phyloP scores from a whole-genome alignment of 2,797 vertebrate genomes.

The Sphenodon punctatus region DNA sequence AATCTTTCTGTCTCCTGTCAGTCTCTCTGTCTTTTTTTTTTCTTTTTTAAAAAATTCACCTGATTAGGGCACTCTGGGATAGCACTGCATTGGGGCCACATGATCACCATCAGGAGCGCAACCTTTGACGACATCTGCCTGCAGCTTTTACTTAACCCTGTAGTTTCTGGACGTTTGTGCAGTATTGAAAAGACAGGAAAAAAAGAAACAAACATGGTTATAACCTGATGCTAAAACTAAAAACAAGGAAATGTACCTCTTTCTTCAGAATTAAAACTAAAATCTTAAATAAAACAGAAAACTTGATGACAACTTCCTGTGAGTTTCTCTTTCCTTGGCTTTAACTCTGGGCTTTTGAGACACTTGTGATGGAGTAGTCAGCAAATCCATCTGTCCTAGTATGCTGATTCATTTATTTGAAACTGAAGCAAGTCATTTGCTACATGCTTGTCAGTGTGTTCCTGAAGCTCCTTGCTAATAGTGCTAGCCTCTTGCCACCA shows the following conservation, averaged over 20 bases:
- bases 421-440: neutral
- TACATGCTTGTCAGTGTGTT: too few relatives aligned
- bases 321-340: slow-evolving; percentile 21
- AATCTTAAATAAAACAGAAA: slow-evolving; percentile 99
- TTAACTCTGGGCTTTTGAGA: neutral
- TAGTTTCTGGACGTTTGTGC: slow-evolving; percentile 86
- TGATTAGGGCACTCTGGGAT: slow-evolving; percentile 75
- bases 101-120: slow-evolving; percentile 73
- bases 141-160: slow-evolving; percentile 83
- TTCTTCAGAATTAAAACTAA: slow-evolving; percentile 99
- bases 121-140: slow-evolving; percentile 78
- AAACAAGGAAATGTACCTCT: slow-evolving; percentile 96
- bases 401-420: neutral
- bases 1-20: slow-evolving; percentile 73
- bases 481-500: too few relatives aligned
- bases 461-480: too few relatives aligned
- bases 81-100: slow-evolving; percentile 77
- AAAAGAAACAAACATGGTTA: slow-evolving; percentile 84
- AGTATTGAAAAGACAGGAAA: slow-evolving; percentile 85
- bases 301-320: slow-evolving; percentile 82
- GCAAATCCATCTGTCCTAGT: accelerated
- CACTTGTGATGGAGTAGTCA: neutral
- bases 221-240: slow-evolving; percentile 93
- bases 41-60: slow-evolving; percentile 60
- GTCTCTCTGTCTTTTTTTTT: slow-evolving; percentile 67